Evolutionary conservation across 2,113 vertebrate species (phyloP), one percentile per base, ranked within the genome.

Genomic region (Phaethornis superciliosus): DNA sequence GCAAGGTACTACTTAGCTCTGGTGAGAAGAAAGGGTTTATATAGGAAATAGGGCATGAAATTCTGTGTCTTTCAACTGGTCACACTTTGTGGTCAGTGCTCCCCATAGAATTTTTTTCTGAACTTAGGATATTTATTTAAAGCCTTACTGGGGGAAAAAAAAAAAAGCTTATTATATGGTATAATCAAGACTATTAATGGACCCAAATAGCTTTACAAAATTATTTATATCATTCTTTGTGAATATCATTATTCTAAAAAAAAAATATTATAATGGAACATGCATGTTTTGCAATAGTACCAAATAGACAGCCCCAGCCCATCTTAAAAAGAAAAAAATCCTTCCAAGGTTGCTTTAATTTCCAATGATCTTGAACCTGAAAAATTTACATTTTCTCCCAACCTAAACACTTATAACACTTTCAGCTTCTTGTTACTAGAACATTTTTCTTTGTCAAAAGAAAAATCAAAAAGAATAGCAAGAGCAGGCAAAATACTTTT

Each of bases 151-250:
- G 40, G 40, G 40, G 10, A 40, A 47, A 21, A 59, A 42, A 78
- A 0, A 2, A 3, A 0, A 6, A 59, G 2, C 2, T 37, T 55
- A 18, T 0, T n/a, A 1, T 55, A 65, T 46, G 35, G 7, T 40
- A 85, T 55, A 28, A 44, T 6, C 12, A 30, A 51, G 32, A 28
- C 2, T 60, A 67, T 23, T 69, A 13, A 11, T 9, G 58, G 49
- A 46, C 19, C 6, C 4, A 55, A 69, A 51, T 17, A 69, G 1
- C 22, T 78, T 72, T 2, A 60, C 23, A n/a, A 40, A 40, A 19
- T 6, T 2, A 28, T 78, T 65, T 46, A 4, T 64, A 15, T 51
- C 0, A 10, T 2, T 22, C 20, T 47, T 20, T 20, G 19, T 46
- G 15, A 20, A 21, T 47, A 47, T 47, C 21, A 47, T 47, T 47